Conservation (phyloP, 35 echinoderm and acorn worm species). For the Ophiothrix spiculata region DNA sequence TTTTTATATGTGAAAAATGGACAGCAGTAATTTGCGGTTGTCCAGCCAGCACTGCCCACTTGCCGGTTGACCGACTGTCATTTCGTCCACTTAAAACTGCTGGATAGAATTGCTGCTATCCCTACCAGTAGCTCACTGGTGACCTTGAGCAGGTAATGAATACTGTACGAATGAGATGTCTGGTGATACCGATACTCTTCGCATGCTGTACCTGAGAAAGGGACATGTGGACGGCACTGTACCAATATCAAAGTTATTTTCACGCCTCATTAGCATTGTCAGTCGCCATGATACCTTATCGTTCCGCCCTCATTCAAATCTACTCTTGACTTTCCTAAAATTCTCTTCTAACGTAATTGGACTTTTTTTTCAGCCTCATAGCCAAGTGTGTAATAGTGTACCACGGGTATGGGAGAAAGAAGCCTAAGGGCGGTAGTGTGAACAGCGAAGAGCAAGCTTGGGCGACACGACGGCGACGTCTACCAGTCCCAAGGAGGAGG, state of each 20-base stretch:
- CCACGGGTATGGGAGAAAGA: not conserved
- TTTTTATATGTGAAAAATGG: too few relatives aligned
- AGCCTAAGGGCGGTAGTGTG: not conserved
- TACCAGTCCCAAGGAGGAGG: not conserved
- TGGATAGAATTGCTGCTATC: too few relatives aligned
- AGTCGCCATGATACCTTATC: not conserved
- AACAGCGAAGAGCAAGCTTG: not conserved
- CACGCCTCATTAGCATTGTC: not conserved
- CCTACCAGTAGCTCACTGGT: too few relatives aligned
- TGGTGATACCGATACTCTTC: too few relatives aligned
- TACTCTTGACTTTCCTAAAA: not conserved
- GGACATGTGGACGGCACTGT: not conserved
- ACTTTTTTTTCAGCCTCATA: not conserved
- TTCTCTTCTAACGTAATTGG: not conserved
- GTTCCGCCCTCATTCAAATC: not conserved
- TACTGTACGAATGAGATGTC: too few relatives aligned
- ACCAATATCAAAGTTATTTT: not conserved
- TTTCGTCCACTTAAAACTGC: too few relatives aligned
- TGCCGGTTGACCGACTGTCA: too few relatives aligned
- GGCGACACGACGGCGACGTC: not conserved
- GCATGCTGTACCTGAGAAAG: too few relatives aligned
- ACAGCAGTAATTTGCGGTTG: too few relatives aligned
- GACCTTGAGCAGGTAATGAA: too few relatives aligned
- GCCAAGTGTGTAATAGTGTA: not conserved
- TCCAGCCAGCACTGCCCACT: too few relatives aligned